Base-by-base conservation (phyloP, 2,113 vertebrate genomes). In the Lanius collurio region DNA sequence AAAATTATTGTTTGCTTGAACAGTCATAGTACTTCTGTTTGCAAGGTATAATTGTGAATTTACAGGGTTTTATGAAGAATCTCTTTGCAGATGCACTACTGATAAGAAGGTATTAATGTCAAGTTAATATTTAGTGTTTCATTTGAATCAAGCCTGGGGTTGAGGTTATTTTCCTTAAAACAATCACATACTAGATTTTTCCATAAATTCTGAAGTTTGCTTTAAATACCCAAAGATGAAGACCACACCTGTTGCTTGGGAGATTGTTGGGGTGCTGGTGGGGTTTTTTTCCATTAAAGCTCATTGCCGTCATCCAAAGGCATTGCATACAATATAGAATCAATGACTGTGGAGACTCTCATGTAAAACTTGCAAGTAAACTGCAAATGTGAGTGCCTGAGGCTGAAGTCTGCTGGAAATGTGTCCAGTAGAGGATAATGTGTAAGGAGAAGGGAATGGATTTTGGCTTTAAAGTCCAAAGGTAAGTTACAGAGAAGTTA, bases 41-140 rank as follows among this genome's bases (percentile, higher is more conserved):
- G 79, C 87, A 90, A 85, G 47, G 26, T 71, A 8, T 64, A 81
- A 73, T 76, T 92, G 90, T 90, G 90, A 95, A 75, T 84, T 71
- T 78, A 82, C 49, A 52, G 86, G 68, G 15, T 55, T 83, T 91
- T 69, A 86, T 86, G 93, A 96, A 94, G 93, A 83, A 59, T 87
- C 49, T 82, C 65, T 84, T 42, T 75, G 92, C 82, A 93, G 83
- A 74, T 81, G 92, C 92, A 95, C 94, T 96, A 88, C 83, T 87
- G 90, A 71, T 78, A 84, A 92, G 82, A 83, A 77, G 37, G 64
- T 89, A 37, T 90, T 71, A 13, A 62, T 74, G 76, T 95, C 79
- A 41, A 53, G 60, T 68, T 85, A 52, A 35, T 86, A 82, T 13
- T 87, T 78, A 88, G 46, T 95, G 63, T 90, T 87, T 49, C 7